Evolutionary conservation across 2,797 vertebrate species (phyloP), one percentile per base, ranked within the genome.

Genomic region (Heteromormyrus szaboi): DNA sequence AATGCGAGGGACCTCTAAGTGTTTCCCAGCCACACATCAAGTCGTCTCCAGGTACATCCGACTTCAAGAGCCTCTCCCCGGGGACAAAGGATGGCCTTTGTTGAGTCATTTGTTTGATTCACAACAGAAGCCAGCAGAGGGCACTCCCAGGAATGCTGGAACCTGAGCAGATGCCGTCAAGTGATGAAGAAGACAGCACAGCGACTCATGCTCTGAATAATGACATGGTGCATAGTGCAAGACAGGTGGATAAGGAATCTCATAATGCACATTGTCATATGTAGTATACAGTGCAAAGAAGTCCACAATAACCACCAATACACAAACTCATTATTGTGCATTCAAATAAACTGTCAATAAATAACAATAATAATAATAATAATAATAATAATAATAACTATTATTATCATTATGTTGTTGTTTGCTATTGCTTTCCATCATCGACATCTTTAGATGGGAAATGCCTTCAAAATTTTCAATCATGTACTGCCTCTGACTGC

Each of bases 141-240:
- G 68, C 89, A 87, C 46, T 44, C 44, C 88, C 87, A 86, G 88
- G 90, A 88, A 89, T 84, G 89, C 50, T 72, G 87, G 91, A 89
- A 89, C 88, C 88, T 85, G 88, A 76, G 62, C 79, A 90, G 91
- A 91, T 90, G 85, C 85, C 87, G 46, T 83, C 33, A 88, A 91
- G 90, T 89, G 89, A 90, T 90, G 79, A 81, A 50, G 89, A 83
- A 86, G 88, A 89, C 90, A 90, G 87, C 88, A 86, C 87, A 50
- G 84, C 89, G 91, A 91, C 90, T 92, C 89, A 91, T 89, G 88
- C 89, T 76, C 22, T 81, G 53, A 87, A 87, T 90, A 90, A 92
- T 91, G 90, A 91, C 83, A 92, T 14, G 19, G 87, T 83, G 62
- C 72, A 86, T 11, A 14, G 88, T 86, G 53, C 72, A 86, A 41